phyloP scores from a whole-genome alignment of 2,888 invertebrate genomes.

The Ommatoiulus sabulosus region DNA sequence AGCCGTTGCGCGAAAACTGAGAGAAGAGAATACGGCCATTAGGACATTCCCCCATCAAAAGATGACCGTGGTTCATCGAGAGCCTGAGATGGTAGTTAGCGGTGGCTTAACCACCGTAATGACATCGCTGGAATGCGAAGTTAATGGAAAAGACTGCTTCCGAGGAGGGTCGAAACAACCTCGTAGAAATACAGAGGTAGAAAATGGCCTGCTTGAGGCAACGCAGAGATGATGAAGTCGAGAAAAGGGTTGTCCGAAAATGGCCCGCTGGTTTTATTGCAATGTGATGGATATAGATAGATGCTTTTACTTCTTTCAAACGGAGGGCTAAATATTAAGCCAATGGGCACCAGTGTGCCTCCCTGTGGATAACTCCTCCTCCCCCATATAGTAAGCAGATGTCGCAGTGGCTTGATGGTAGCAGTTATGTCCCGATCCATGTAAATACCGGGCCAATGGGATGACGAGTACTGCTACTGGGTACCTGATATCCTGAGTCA shows the following conservation, averaged over 20 bases:
- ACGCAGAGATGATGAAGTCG: background rate
- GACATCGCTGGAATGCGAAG: background rate
- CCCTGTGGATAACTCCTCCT: no score
- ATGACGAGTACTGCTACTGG: no score
- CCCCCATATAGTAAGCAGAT: no score
- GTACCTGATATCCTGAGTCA: no score
- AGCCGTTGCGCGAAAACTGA: background rate
- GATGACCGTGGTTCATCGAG: background rate
- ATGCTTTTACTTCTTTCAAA: no score
- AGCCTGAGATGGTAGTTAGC: background rate
- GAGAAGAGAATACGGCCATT: background rate
- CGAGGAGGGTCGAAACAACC: background rate
- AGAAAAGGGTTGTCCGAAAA: background rate
- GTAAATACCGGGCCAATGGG: no score
- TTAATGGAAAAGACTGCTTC: background rate
- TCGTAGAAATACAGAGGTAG: background rate
- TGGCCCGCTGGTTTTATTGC: background rate
- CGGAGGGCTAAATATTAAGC: no score
- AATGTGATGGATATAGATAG: no score
- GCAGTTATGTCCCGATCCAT: no score
- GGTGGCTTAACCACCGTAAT: background rate
- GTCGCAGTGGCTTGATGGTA: no score
- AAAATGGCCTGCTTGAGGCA: background rate
- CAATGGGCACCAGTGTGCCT: no score
- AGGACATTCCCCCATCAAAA: background rate